Base-by-base conservation (phyloP, 2,888 invertebrate species). In the Parnassius smintheus region DNA sequence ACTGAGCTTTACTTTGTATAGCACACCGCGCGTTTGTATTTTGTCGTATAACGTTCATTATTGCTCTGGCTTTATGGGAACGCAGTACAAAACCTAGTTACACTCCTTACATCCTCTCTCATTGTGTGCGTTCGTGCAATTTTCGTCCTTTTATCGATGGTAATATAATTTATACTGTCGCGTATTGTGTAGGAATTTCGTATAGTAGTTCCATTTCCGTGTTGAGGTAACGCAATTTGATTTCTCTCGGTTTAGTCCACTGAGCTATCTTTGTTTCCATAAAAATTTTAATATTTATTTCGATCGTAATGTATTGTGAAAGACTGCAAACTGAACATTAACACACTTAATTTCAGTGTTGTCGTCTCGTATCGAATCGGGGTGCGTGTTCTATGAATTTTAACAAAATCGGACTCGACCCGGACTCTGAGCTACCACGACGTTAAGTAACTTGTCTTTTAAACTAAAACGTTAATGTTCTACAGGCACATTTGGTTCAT, bases 1-100 rank as follows among this genome's bases (percentile, higher is more conserved):
- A 65, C 68, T 67, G 41, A 58, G 64, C 66, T 66, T 66, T 72
- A 78, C 78, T 76, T 76, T 78, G 79, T 82, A 71, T 68, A 67
- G 70, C 65, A 64, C 65, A 67, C 69, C 66, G 65, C 70, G 66
- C 64, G 60, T 69, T 66, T 59, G 65, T 65, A 73, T 68, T 71
- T 68, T 64, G 69, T 61, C 61, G 66, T 61, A 66, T 67, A 70
- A 64, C 57, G 56, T 64, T 66, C 60, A 57, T 66, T 62, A 62
- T 65, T 65, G 58, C 58, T 53, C 41, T 52, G 59, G 59, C 59
- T 56, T 65, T 65, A 60, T 62, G 57, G 62, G 1, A 50, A 62
- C 57, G 53, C 61, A 58, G 53, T 13, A 60, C 65, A 64, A 56
- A 63, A 60, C 44, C 48, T 59, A 55, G 65, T 61, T 62, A 65